A percentile compares a stretch with the other conserved stretches of the same genome.
phyloP scores from a whole-genome alignment of 64 coral and sea anemone genomes.

The Actinia equina region DNA sequence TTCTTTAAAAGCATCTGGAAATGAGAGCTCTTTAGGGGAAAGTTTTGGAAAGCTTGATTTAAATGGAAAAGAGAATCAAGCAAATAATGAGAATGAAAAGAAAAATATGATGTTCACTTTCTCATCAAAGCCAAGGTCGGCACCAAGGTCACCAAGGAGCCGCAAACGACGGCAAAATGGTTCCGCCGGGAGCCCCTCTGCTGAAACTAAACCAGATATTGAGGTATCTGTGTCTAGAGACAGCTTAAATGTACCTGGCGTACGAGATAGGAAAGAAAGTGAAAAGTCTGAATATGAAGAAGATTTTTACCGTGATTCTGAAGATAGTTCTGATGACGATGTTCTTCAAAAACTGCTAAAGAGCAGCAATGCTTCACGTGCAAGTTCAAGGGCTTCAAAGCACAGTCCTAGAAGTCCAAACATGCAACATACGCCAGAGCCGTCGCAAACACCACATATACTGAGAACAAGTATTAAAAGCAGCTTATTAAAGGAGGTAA shows the following conservation, averaged over 20 bases:
- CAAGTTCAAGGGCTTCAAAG: constrained; percentile 65
- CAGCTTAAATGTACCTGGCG: neutral
- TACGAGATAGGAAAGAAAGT: constrained; percentile 48
- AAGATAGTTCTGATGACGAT: constrained; percentile 84
- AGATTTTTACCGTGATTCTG: constrained; percentile 70
- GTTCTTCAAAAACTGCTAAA: constrained; percentile 68
- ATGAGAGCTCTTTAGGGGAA: constrained; percentile 63
- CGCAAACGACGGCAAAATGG: constrained; percentile 43
- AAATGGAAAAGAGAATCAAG: constrained; percentile 23
- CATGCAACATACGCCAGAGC: constrained; percentile 9
- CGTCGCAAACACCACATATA: constrained; percentile 64
- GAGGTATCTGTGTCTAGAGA: constrained; percentile 45
- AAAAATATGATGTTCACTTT: constrained; percentile 74
- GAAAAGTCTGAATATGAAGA: constrained; percentile 66
- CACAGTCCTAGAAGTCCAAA: constrained; percentile 46
- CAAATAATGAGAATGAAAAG: constrained; percentile 20
- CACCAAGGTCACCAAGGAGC: constrained; percentile 73
- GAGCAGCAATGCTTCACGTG: constrained; percentile 55
- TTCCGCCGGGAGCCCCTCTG: neutral
- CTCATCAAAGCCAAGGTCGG: constrained; percentile 75
- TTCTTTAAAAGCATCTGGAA: constrained; percentile 81
- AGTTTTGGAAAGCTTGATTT: constrained; percentile 68
- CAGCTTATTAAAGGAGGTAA: constrained; percentile 88
- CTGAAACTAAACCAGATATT: constrained; percentile 62
- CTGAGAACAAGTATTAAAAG: constrained; percentile 86